phyloP scores from a whole-genome alignment of 2,797 vertebrate species.

The Menidia menidia region DNA sequence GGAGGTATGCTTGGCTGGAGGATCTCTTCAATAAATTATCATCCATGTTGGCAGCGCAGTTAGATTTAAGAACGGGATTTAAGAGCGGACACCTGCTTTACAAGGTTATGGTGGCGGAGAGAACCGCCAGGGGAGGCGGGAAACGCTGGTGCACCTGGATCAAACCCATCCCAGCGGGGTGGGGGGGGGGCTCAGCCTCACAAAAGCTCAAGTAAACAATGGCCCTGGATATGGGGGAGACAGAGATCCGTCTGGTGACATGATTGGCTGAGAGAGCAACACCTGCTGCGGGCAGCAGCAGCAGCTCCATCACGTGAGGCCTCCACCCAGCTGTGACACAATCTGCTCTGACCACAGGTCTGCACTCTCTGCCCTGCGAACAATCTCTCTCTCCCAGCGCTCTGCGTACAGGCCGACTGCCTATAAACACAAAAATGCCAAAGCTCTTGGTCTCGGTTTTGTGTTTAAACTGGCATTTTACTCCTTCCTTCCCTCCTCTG shows the following conservation, averaged over 20 bases:
- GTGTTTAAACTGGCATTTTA: constrained; percentile 55
- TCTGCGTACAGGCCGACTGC: constrained; percentile 14
- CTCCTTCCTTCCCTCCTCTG: constrained; percentile 35
- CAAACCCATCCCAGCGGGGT: constrained; percentile 18
- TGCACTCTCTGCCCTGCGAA: constrained; percentile 17
- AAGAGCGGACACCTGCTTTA: constrained; percentile 14
- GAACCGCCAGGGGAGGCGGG: constrained; percentile 21
- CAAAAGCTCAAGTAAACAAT: constrained; percentile 1
- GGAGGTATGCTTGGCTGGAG: constrained; percentile 37
- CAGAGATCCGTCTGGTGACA: constrained; percentile 17
- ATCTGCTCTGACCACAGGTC: constrained; percentile 68
- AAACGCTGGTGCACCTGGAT: constrained; percentile 27
- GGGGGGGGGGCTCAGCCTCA: constrained; percentile 8
- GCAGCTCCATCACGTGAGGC: constrained; percentile 37
- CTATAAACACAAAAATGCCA: constrained; percentile 22
- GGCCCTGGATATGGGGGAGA: constrained; percentile 19
- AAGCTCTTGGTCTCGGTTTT: constrained; percentile 33
- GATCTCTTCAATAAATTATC: constrained; percentile 68
- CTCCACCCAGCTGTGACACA: constrained; percentile 64
- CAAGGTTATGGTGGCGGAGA: constrained; percentile 14
- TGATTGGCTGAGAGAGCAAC: constrained; percentile 28
- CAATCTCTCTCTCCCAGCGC: constrained; percentile 8
- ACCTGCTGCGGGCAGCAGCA: constrained; percentile 39
- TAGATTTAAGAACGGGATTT: constrained; percentile 22
- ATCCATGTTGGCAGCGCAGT: constrained; percentile 30